These are phyloP conservation scores for Nymphalis c-album DNA, from an alignment of 2,888 invertebrate species.

Conservation along the genomic window DNA sequence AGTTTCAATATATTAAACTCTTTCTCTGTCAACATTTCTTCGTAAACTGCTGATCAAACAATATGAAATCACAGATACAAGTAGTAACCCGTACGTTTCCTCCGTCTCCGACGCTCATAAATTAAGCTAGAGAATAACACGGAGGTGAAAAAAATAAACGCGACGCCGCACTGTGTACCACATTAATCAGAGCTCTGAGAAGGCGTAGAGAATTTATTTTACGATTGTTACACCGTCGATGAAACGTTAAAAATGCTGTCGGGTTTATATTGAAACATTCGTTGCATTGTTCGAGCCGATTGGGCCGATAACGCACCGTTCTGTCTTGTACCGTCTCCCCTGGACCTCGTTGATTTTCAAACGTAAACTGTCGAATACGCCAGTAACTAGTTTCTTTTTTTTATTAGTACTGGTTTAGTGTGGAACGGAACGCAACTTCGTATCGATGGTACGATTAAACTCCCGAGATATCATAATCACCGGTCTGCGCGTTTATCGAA, in stretches of 20 bases:
- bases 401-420: conserved; percentile 79
- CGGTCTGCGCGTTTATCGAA: conserved; percentile 79
- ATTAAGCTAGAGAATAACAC: conserved; percentile 73
- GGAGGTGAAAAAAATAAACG: conserved; percentile 71
- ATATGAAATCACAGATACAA: conserved; percentile 45
- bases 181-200: conserved; percentile 80
- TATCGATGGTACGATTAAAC: conserved; percentile 79
- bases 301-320: conserved; percentile 74
- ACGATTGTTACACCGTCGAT: conserved; percentile 79
- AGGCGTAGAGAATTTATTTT: conserved; percentile 81
- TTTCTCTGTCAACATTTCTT: conserved; percentile 14
- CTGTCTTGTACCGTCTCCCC: conserved; percentile 57
- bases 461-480: conserved; percentile 80
- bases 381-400: conserved; percentile 77
- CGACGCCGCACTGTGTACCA: conserved; percentile 72
- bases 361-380: conserved; percentile 74
- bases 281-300: conserved; percentile 77
- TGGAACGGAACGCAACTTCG: conserved; percentile 76
- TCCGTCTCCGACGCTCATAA: conserved; percentile 62
- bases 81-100: conserved; percentile 39
- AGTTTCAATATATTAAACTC: neutral
- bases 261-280: conserved; percentile 79
- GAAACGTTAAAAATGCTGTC: conserved; percentile 81
- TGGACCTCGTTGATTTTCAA: conserved; percentile 78
- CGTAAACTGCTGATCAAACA: conserved; percentile 36